Percentiles rank a stretch among this genome's conserved stretches.
These are phyloP conservation scores for Oceanites oceanicus DNA, from an alignment of 2,113 vertebrate species.

Conservation along the genomic window DNA sequence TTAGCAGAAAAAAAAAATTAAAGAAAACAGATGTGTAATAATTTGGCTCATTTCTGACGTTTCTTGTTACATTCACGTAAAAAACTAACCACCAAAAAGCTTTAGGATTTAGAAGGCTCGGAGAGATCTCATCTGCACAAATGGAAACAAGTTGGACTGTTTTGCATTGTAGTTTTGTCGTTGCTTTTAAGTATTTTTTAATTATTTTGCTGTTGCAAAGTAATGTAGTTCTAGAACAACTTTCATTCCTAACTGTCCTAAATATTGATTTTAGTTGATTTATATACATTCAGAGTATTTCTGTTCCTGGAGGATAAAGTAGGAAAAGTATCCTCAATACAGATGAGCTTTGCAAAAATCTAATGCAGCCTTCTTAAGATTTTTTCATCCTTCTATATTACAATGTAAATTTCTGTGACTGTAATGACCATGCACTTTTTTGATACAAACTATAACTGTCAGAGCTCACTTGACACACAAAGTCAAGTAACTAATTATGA, in stretches of 20 bases:
- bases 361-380: neutral
- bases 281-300: slow-evolving; percentile 36
- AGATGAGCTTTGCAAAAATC: slow-evolving; percentile 25
- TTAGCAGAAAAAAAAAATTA: neutral
- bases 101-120: neutral
- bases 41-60: neutral
- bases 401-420: neutral
- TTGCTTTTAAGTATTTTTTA: slow-evolving; percentile 47
- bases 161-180: neutral
- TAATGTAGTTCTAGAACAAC: neutral
- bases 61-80: neutral
- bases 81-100: neutral
- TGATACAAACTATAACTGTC: neutral
- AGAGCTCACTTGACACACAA: neutral
- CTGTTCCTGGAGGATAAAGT: slow-evolving; percentile 5
- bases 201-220: slow-evolving; percentile 35
- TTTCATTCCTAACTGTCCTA: slow-evolving; percentile 42
- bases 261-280: slow-evolving; percentile 63
- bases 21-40: neutral
- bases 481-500: neutral
- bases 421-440: neutral
- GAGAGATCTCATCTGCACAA: slow-evolving; percentile 1
- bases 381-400: slow-evolving; percentile 5
- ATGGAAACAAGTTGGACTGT: neutral
- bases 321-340: slow-evolving; percentile 14